These are phyloP conservation scores for Diadromus collaris DNA, from an alignment of 2,888 invertebrate genomes.

Conservation along the genomic window DNA sequence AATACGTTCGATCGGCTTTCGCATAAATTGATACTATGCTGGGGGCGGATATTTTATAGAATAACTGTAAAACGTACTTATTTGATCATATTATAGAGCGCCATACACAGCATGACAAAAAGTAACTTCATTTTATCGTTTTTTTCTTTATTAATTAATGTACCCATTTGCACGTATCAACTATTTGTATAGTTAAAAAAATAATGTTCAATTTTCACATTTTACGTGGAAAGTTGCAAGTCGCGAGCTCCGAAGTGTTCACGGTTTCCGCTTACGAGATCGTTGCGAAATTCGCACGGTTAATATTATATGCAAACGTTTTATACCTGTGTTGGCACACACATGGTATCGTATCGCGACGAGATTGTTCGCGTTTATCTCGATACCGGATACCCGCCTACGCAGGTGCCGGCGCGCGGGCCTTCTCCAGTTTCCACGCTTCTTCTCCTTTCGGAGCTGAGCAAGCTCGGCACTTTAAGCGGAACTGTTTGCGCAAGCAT, in stretches of 20 bases:
- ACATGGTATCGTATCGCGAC: constrained; percentile 24
- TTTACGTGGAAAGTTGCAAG: neutral
- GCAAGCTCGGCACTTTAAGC: constrained; percentile 40
- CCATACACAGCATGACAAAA: too few relatives aligned
- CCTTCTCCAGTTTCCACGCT: constrained; percentile 47
- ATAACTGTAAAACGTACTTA: too few relatives aligned
- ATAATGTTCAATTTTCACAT: neutral
- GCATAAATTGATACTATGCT: too few relatives aligned
- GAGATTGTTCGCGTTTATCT: constrained; percentile 59
- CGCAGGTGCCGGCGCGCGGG: constrained; percentile 46
- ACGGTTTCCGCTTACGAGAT: too few relatives aligned
- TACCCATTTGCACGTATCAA: too few relatives aligned
- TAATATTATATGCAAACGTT: neutral
- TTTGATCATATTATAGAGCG: too few relatives aligned
- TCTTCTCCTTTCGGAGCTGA: constrained; percentile 35
- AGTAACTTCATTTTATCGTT: too few relatives aligned
- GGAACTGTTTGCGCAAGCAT: constrained; percentile 47
- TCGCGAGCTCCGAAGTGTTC: too few relatives aligned
- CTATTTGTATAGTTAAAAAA: too few relatives aligned
- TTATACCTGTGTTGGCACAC: neutral
- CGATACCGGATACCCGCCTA: constrained; percentile 57
- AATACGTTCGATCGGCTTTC: too few relatives aligned
- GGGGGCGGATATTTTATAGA: too few relatives aligned
- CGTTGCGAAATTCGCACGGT: neutral
- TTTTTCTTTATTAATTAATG: too few relatives aligned